These are phyloP conservation scores for Hypotaenidia okinawae DNA, from an alignment of 2,797 vertebrate genomes.

Conservation along the genomic window DNA sequence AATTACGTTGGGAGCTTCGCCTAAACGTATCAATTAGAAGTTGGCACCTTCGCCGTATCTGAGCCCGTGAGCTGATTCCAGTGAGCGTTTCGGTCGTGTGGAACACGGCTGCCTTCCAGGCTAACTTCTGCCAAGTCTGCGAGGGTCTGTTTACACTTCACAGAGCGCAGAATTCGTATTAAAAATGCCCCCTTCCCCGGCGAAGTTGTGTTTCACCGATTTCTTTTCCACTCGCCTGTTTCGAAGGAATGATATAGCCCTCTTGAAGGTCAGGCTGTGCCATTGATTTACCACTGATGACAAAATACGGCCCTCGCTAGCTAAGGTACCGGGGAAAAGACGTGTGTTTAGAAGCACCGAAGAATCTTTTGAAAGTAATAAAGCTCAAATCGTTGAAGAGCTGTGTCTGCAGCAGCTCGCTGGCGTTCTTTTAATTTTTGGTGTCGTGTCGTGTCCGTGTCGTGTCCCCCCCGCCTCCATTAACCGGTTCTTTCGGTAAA, in stretches of 20 bases:
- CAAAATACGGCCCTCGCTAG: slow-evolving; percentile 21
- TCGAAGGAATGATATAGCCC: background rate
- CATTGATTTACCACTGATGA: background rate
- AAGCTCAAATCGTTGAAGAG: background rate
- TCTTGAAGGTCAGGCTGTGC: slow-evolving; percentile 11
- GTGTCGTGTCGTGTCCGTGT: no score
- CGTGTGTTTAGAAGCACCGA: background rate
- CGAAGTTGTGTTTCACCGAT: background rate
- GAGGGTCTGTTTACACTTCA: background rate
- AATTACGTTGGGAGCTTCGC: slow-evolving; percentile 7
- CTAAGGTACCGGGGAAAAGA: background rate
- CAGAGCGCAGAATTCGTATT: background rate
- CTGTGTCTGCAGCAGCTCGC: background rate
- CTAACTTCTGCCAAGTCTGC: background rate
- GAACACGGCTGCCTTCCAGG: background rate
- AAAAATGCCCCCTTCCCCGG: background rate
- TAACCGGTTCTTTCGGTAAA: background rate
- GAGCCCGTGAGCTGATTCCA: background rate
- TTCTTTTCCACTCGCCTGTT: background rate
- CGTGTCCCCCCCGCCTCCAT: no score
- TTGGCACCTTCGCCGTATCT: background rate
- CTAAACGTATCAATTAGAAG: slow-evolving; percentile 5
- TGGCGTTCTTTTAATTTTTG: background rate
- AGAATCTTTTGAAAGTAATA: background rate
- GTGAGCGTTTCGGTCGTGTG: background rate